A percentile compares a stretch with the other conserved stretches of the same genome.
phyloP scores from a whole-genome alignment of 2,888 invertebrate genomes.

The Heliconius cydno region DNA sequence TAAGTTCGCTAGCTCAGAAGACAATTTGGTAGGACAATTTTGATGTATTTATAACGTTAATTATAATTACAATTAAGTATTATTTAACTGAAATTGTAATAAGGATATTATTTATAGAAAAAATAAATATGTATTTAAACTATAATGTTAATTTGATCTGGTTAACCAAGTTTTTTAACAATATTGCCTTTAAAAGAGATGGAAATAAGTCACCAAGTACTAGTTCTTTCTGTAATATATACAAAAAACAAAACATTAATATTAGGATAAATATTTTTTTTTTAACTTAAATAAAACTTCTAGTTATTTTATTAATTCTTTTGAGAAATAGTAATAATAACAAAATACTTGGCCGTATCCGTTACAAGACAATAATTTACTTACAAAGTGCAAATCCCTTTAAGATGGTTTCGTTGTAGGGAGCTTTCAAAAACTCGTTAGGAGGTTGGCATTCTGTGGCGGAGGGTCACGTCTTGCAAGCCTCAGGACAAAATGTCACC shows the following conservation, averaged over 20 bases:
- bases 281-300: neutral
- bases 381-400: conserved; percentile 81
- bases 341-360: conserved; percentile 35
- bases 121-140: too few relatives aligned
- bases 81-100: too few relatives aligned
- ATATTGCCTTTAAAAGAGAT: neutral
- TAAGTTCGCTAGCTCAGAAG: neutral
- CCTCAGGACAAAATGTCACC: conserved; percentile 70
- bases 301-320: neutral
- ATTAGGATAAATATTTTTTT: neutral
- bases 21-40: neutral
- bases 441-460: conserved; percentile 74
- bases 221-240: neutral
- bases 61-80: neutral
- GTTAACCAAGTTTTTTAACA: neutral
- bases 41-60: neutral
- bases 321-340: neutral
- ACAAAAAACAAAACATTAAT: neutral
- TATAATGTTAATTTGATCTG: neutral
- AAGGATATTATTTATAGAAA: too few relatives aligned
- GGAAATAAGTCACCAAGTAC: neutral
- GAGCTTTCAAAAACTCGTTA: conserved; percentile 82
- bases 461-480: conserved; percentile 75
- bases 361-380: conserved; percentile 62
- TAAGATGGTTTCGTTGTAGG: conserved; percentile 74